phyloP scores from a whole-genome alignment of 2,888 invertebrate genomes.

The Drosophila seclusa region DNA sequence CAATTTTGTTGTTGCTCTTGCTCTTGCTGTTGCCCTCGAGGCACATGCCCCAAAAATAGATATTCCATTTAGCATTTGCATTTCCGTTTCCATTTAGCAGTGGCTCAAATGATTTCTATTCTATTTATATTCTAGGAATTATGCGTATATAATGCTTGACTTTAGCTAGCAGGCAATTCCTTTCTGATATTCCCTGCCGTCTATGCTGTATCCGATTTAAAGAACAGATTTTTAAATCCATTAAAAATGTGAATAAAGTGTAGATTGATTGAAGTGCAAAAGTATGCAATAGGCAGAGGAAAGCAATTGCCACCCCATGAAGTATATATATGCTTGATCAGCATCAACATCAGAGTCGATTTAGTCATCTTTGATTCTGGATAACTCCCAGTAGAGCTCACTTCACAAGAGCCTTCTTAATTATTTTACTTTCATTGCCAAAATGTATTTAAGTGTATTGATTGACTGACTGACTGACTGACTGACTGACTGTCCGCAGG shows the following conservation, averaged over 20 bases:
- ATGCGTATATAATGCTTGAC: background rate
- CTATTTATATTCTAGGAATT: slow-evolving; percentile 4
- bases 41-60: background rate
- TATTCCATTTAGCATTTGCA: slow-evolving; percentile 34
- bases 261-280: too few relatives aligned
- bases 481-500: background rate
- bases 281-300: too few relatives aligned
- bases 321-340: background rate
- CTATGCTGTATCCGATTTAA: background rate
- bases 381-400: background rate
- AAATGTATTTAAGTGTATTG: background rate
- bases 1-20: slow-evolving; percentile 33
- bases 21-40: background rate
- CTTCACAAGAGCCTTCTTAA: background rate
- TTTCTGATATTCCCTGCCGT: background rate
- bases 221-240: background rate
- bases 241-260: background rate
- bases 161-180: background rate
- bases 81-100: slow-evolving; percentile 51
- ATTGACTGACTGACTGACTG: background rate
- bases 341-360: background rate
- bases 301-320: fast-evolving
- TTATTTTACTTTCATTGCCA: background rate
- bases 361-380: fast-evolving
- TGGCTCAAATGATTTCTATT: slow-evolving; percentile 46